Base-by-base conservation (phyloP, 2,797 vertebrate genomes). In the Neosilurus mollespiculum region DNA sequence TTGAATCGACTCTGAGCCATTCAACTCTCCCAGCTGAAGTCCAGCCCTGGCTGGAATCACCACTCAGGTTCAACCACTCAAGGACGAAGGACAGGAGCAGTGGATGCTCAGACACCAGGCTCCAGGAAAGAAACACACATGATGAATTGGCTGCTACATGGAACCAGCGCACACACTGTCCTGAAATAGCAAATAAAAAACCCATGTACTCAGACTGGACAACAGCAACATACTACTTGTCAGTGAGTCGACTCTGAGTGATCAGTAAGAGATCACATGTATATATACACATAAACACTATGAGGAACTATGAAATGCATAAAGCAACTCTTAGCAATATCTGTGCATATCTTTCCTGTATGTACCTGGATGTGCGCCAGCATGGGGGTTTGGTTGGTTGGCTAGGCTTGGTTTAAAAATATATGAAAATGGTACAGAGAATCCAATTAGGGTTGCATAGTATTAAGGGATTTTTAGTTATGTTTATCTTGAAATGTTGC, bases 71-170 rank as follows among this genome's bases (percentile, higher is more conserved):
- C 14, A 83, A 87, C 97, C 98, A 99, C 88, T 98, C 95, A 2
- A 99, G 89, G 81, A 98, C 91, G 88, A 97, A 95, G 87, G 91
- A 95, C 12, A 89, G 90, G 3, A 96, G 89, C 8, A 70, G 72
- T 0, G 91, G 87, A 26, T 71, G 87, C 14, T 89, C 87, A 67
- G 95, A 91, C 12, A 86, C 80, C 30, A 98, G 89, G 0, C 82
- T 92, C 98, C 98, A 99, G 59, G 94, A 92, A 85, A 98, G 82
- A 65, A 95, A 86, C 72, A 95, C 96, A 83, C 95, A 97, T 18
- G 92, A 96, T 91, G 92, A 95, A 92, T 99, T 99, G 85, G 65
- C 92, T 94, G 0, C 84, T 90, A 81, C 75, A 9, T 62, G 76
- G 51, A 88, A 87, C 22, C 78, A 83, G 22, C 4, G 81, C 20